phyloP scores from a whole-genome alignment of 1,140 invertebrate genomes.

The Leptopilina clavipes region DNA sequence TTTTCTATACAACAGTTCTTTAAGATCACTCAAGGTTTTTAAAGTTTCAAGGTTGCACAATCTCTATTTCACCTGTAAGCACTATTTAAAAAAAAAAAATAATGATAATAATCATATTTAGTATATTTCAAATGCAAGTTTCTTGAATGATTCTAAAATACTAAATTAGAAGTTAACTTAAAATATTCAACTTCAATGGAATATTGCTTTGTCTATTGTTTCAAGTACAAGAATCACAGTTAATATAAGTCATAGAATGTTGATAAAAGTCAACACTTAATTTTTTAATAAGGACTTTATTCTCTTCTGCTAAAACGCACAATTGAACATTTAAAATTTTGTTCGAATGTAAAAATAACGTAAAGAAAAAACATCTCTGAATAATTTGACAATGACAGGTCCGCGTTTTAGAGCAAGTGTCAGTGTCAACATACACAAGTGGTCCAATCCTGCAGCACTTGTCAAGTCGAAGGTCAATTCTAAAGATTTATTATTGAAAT shows the following conservation, averaged over 20 bases:
- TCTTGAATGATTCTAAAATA: too few species aligned
- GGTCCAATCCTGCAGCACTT: conserved; percentile 16
- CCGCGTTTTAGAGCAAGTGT: background rate
- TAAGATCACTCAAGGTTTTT: background rate
- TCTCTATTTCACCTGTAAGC: background rate
- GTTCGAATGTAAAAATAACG: background rate
- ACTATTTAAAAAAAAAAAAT: background rate
- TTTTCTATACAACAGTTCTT: background rate
- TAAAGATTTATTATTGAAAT: background rate
- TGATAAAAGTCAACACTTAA: background rate
- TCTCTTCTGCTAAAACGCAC: background rate
- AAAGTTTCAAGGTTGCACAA: conserved; percentile 16
- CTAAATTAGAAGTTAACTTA: background rate
- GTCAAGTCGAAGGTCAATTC: conserved; percentile 20
- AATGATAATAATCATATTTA: too few species aligned
- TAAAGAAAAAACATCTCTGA: background rate
- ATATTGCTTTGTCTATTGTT: background rate
- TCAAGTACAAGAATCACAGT: background rate
- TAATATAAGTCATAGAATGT: background rate
- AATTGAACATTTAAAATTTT: background rate
- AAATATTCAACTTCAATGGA: background rate
- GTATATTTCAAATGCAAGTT: too few species aligned
- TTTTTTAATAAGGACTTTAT: background rate
- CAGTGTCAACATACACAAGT: conserved; percentile 22
- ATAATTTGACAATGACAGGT: background rate